These are phyloP conservation scores for Drosophila funebris DNA, from an alignment of 1,140 invertebrate genomes.

Conservation along the genomic window DNA sequence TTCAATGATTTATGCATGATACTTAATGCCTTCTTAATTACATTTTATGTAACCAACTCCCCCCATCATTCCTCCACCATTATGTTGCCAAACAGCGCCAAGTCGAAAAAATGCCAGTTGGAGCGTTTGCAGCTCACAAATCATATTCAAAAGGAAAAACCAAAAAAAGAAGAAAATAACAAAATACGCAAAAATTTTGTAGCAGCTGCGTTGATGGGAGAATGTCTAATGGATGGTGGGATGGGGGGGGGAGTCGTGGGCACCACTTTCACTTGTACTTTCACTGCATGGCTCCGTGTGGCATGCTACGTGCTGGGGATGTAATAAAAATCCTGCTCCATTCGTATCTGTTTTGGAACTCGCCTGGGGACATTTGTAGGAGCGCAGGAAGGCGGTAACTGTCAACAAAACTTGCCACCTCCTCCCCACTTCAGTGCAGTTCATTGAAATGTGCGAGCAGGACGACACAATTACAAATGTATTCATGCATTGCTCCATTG, in stretches of 20 bases:
- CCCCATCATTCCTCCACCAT: constrained; percentile 12
- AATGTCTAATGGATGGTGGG: not conserved
- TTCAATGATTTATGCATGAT: constrained; percentile 75
- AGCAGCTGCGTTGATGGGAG: constrained; percentile 30
- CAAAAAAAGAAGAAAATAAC: constrained; percentile 8
- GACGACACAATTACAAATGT: constrained; percentile 69
- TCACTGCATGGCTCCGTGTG: constrained; percentile 58
- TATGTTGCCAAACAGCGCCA: constrained; percentile 41
- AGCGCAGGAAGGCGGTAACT: not conserved
- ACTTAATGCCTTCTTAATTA: constrained; percentile 81
- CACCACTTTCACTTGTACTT: constrained; percentile 68
- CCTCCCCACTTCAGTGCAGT: constrained; percentile 35
- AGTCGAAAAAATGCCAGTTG: constrained; percentile 24
- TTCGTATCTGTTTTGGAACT: constrained; percentile 27
- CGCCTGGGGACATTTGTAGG: not conserved
- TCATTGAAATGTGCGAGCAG: constrained; percentile 70
- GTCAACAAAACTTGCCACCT: constrained; percentile 36
- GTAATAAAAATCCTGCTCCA: constrained; percentile 61
- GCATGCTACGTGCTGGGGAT: constrained; percentile 51
- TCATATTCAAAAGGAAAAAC: constrained; percentile 49
- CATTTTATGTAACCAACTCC: constrained; percentile 62
- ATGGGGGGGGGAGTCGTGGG: constrained; percentile 7
- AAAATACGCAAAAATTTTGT: constrained; percentile 38
- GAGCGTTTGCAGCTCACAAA: constrained; percentile 52
- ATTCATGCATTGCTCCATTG: constrained; percentile 62